Percentiles rank a stretch among this genome's conserved stretches.
phyloP scores from a whole-genome alignment of 2,113 vertebrate genomes.

The Otocyon megalotis region DNA sequence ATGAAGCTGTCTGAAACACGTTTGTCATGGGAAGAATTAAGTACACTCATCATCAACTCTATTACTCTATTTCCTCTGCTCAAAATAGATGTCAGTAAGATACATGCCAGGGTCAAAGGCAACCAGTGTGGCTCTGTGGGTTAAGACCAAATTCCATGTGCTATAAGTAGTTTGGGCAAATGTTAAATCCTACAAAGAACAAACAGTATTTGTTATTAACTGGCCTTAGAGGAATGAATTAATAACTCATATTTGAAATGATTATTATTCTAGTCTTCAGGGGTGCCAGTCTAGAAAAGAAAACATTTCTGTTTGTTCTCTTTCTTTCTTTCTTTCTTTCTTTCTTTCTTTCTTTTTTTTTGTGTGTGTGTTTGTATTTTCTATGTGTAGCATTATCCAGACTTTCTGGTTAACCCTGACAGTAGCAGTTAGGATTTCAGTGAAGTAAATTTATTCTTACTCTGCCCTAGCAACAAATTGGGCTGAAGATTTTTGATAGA shows the following conservation, averaged over 20 bases:
- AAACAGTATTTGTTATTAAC: constrained; percentile 2
- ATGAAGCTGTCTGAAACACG: not conserved
- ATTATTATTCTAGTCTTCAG: not conserved
- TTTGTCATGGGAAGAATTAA: not conserved
- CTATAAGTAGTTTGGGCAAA: not conserved
- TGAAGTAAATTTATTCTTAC: constrained; percentile 2
- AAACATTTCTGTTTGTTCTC: not conserved
- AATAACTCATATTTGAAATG: constrained; percentile 43
- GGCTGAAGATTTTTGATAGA: not conserved
- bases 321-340: too few relatives aligned
- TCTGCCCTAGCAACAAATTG: not conserved
- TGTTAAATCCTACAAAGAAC: not conserved
- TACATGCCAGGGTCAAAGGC: not conserved
- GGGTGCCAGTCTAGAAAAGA: constrained; percentile 10
- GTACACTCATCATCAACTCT: not conserved
- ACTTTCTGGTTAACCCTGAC: not conserved
- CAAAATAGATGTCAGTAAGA: not conserved
- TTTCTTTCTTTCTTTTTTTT: too few relatives aligned
- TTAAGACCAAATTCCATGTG: constrained; percentile 13
- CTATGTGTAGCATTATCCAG: not conserved
- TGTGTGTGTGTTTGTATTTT: constrained; percentile 2
- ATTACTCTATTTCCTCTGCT: not conserved
- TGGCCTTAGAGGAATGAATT: not conserved
- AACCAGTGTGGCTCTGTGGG: not conserved
- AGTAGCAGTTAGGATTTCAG: constrained; percentile 23